A percentile compares a stretch with the other conserved stretches of the same genome.
These are phyloP conservation scores for Takifugu bimaculatus DNA, from an alignment of 2,113 vertebrate genomes.

Conservation along the genomic window DNA sequence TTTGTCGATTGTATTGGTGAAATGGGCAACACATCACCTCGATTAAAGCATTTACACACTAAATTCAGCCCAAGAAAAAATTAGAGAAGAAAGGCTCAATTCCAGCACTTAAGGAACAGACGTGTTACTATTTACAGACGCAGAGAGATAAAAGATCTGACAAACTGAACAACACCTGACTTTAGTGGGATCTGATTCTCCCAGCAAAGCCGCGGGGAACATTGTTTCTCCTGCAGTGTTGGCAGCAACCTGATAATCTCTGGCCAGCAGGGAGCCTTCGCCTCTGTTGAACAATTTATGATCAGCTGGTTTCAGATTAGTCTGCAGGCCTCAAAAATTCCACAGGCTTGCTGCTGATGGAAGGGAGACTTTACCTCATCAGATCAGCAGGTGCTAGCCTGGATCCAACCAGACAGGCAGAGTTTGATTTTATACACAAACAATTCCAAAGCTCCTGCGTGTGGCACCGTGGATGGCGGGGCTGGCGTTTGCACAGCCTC, in stretches of 20 bases:
- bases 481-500: constrained; percentile 7
- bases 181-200: constrained; percentile 23
- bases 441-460: background rate
- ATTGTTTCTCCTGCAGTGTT: constrained; percentile 50
- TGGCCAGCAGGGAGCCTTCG: constrained; percentile 42
- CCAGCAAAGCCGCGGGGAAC: constrained; percentile 34
- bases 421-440: constrained; percentile 5
- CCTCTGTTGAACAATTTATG: constrained; percentile 57
- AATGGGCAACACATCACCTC: too few relatives aligned
- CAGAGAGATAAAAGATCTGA: background rate
- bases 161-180: constrained; percentile 5
- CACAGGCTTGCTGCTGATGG: constrained; percentile 42
- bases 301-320: constrained; percentile 57
- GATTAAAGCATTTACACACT: too few relatives aligned
- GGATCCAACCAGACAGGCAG: constrained; percentile 37
- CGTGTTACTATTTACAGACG: constrained; percentile 18
- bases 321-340: constrained; percentile 58
- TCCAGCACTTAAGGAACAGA: background rate
- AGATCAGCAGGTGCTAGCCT: constrained; percentile 60
- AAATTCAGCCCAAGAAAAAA: too few relatives aligned
- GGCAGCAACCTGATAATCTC: constrained; percentile 43
- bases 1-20: background rate
- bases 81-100: background rate
- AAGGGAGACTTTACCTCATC: constrained; percentile 49
- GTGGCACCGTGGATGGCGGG: too few relatives aligned